Base-by-base conservation (phyloP, 2,113 vertebrate genomes). In the Dasyprocta punctata region DNA sequence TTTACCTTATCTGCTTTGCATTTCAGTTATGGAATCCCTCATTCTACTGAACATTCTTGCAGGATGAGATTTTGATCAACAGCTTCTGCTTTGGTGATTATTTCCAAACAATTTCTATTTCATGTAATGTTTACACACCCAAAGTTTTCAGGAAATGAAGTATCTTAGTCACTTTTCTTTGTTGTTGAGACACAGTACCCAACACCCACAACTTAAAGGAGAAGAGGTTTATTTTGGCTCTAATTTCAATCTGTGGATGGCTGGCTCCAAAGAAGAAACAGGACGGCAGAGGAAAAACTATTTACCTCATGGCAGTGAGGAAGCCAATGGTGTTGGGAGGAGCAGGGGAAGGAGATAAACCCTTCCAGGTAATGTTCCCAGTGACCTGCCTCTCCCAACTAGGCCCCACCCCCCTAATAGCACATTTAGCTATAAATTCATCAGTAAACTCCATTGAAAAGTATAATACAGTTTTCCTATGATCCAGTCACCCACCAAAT, bases 21-120 rank as follows among this genome's bases (percentile, higher is more conserved):
- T 28, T 4, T 0, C 0, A 4, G 41, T 58, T 41, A 3, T 17
- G 38, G 86, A 88, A 69, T 36, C 90, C 73, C 61, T 61, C 65
- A 3, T 52, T 47, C 90, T 87, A 77, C 24, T 80, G 63, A 61
- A 77, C 47, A 63, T 92, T 90, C 92, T 0, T 1, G 81, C 33
- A 71, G 67, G 54, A 63, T 19, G 52, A 58, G 52, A 90, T 92
- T 87, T 71, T 44, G 49, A 77, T 12, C 33, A 28, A 84, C 60
- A 61, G 75, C 61, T 90, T 96, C 88, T 96, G 75, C 47, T 71
- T 80, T 85, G 36, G 47, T 52, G 87, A 86, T n/a, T 60, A 75
- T 86, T 89, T 83, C 82, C 89, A 92, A 80, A 94, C 49, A 78
- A 71, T 61, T 96, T 91, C 65, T 49, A 67, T 41, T 95, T 85